Percentiles rank a stretch among this genome's conserved stretches.
These are phyloP conservation scores for Xyrichtys novacula DNA, from an alignment of 2,797 vertebrate genomes.

Conservation along the genomic window DNA sequence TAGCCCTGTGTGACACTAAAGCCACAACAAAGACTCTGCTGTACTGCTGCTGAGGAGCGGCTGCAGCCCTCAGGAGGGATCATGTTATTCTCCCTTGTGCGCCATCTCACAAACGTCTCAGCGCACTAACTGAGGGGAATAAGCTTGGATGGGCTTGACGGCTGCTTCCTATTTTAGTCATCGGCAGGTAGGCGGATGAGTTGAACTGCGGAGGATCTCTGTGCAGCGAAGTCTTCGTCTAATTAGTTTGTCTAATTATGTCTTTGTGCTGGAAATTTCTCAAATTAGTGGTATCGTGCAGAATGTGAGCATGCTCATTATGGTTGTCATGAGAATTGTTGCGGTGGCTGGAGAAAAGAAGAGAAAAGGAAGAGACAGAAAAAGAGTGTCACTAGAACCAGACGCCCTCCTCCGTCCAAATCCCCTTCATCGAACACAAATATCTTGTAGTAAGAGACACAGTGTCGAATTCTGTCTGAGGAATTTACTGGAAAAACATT, in stretches of 20 bases:
- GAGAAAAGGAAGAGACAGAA: slow-evolving; percentile 50
- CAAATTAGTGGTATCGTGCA: slow-evolving; percentile 88
- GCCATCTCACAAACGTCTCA: slow-evolving; percentile 79
- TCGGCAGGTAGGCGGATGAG: slow-evolving; percentile 87
- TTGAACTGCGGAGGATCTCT: slow-evolving; percentile 88
- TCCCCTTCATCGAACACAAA: slow-evolving; percentile 62
- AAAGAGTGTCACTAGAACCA: slow-evolving; percentile 62
- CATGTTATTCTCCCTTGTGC: slow-evolving; percentile 73
- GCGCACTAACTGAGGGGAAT: slow-evolving; percentile 77
- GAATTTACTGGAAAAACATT: slow-evolving; percentile 54
- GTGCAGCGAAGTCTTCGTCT: slow-evolving; percentile 85
- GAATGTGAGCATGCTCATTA: slow-evolving; percentile 88
- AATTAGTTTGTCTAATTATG: slow-evolving; percentile 91
- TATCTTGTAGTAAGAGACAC: slow-evolving; percentile 50
- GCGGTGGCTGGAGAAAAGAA: slow-evolving; percentile 71
- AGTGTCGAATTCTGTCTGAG: slow-evolving; percentile 28
- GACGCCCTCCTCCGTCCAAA: slow-evolving; percentile 54
- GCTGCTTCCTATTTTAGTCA: slow-evolving; percentile 86
- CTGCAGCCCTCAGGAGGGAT: slow-evolving; percentile 68
- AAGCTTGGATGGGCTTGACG: slow-evolving; percentile 81
- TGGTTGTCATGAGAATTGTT: slow-evolving; percentile 87
- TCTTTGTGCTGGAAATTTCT: slow-evolving; percentile 91
- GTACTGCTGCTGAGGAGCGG: slow-evolving; percentile 61
- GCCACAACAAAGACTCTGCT: slow-evolving; percentile 70
- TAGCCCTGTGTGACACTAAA: slow-evolving; percentile 69